phyloP scores from a whole-genome alignment of 2,113 vertebrate genomes.

The Eupsittula cactorum region DNA sequence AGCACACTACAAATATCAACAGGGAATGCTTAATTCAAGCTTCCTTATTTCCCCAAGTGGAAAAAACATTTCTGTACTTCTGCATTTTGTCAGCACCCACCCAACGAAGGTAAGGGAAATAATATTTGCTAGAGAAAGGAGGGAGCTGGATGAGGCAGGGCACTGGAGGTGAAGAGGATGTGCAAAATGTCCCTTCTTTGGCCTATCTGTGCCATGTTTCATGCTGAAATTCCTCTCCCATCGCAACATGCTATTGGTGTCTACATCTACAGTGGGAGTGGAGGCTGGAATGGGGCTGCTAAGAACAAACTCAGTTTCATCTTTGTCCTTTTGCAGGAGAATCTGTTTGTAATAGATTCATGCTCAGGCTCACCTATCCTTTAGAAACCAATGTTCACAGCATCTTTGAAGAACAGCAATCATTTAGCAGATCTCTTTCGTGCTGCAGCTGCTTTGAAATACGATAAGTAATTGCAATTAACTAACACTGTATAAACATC shows the following conservation, averaged over 20 bases:
- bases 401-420: background rate
- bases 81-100: background rate
- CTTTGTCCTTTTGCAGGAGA: background rate
- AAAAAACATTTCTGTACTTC: background rate
- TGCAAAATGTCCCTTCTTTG: background rate
- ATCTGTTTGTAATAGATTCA: background rate
- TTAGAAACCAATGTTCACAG: background rate
- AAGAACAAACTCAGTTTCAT: background rate
- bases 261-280: accelerated
- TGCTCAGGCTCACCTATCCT: background rate
- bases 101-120: background rate
- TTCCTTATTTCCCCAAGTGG: background rate
- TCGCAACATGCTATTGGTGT: accelerated
- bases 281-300: background rate
- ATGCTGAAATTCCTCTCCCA: background rate
- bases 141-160: background rate
- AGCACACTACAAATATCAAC: background rate
- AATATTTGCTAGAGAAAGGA: background rate
- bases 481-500: background rate
- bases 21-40: background rate
- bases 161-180: background rate
- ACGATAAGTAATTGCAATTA: background rate
- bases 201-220: background rate
- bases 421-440: background rate
- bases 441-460: background rate